Base-by-base conservation (phyloP, 2,797 vertebrate species). In the Ispidina lecontei region DNA sequence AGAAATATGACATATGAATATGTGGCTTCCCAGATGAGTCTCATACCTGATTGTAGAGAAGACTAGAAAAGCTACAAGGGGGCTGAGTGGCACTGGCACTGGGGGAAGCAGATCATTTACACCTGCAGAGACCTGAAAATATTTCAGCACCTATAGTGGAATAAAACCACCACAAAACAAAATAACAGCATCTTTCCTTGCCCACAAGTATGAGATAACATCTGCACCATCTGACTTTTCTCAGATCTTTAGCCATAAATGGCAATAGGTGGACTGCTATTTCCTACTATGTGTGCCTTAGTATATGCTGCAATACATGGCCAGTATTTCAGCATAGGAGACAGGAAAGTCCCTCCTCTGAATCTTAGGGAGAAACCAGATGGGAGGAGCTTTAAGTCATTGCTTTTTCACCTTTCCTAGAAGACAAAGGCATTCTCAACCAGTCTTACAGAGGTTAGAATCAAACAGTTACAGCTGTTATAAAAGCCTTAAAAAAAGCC, bases 281-380 rank as follows among this genome's bases (percentile, higher is more conserved):
- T 88, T 59, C 33, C 46, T 31, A 33, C 12, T 39, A 1, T n/a
- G 37, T 39, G 1, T n/a, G 37, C 46, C 65, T 85, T 74, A 82
- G 37, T n/a, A 37, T n/a, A 83, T 64, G 25, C 28, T 67, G 64
- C 64, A 87, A 76, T 74, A 54, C 14, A 71, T 35, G 33, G 28
- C 18, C 37, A 73, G 35, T 69, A 75, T 91, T 88, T 91, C 93
- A 90, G 47, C 39, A 62, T 0, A 56, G 25, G 43, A 92, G 52
- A 72, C 20, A 90, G 68, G 68, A 87, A 91, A 91, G 37, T 79
- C 39, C 68, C 35, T 37, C 76, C 23, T 73, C 59, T 52, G 49
- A 69, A 59, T 55, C 26, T 56, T 63, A 78, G 71, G 84, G 84
- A 51, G 39, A 82, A 80, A 15, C 4, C 60, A 82, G 31, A 3